These are phyloP conservation scores for Suricata suricatta DNA, from an alignment of 2,113 vertebrate species.

Conservation along the genomic window DNA sequence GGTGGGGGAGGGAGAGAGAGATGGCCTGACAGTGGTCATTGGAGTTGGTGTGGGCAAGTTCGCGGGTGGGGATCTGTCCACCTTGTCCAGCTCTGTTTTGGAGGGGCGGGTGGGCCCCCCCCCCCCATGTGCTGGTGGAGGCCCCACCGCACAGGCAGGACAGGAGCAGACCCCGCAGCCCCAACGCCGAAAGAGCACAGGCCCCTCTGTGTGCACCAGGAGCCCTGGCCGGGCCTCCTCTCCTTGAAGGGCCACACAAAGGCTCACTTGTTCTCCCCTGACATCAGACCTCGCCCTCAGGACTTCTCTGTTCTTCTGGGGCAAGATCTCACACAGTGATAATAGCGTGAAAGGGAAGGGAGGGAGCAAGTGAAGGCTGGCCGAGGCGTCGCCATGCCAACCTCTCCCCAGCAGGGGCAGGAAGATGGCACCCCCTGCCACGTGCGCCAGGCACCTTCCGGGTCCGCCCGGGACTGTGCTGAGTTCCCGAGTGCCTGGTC, in stretches of 20 bases:
- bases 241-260: constrained; percentile 52
- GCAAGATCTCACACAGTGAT: constrained; percentile 68
- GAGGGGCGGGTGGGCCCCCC: neutral
- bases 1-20: neutral
- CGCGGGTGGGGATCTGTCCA: too few species aligned
- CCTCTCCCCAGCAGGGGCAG: neutral
- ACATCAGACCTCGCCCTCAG: constrained; percentile 66
- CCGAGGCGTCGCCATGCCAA: constrained; percentile 58
- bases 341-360: constrained; percentile 1
- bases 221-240: neutral
- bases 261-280: constrained; percentile 64
- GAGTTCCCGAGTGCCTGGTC: too few species aligned
- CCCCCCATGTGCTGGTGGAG: fast-evolving
- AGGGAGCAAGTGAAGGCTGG: neutral
- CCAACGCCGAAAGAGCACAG: neutral
- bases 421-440: neutral
- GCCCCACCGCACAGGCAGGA: neutral
- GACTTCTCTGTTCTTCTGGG: constrained; percentile 66
- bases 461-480: neutral
- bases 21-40: fast-evolving
- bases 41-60: fast-evolving
- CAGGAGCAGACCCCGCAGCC: neutral
- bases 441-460: fast-evolving
- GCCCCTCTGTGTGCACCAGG: neutral
- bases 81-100: neutral